Evolutionary conservation across 2,888 invertebrate genomes (phyloP).

Genomic region (Drosophila paranaensis): DNA sequence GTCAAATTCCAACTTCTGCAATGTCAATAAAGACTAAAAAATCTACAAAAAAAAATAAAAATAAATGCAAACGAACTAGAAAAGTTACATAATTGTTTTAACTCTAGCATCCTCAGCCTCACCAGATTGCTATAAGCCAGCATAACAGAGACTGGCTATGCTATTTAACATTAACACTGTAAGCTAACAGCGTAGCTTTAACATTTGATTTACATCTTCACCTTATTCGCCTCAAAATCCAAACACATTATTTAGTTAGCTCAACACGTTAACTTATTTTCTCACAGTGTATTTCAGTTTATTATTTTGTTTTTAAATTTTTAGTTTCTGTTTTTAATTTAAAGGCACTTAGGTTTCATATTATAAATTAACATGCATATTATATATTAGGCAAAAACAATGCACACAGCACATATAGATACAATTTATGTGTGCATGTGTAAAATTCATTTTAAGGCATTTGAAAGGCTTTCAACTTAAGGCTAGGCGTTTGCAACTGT

Average conservation of each 20-base stretch:
- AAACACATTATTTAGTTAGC: slow-evolving; percentile 21
- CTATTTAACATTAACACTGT: background rate
- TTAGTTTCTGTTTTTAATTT: slow-evolving; percentile 57
- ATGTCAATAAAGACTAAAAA: slow-evolving; percentile 80
- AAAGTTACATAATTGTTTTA: slow-evolving; percentile 62
- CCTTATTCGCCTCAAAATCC: background rate
- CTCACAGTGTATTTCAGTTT: slow-evolving; percentile 52
- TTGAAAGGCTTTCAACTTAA: slow-evolving; percentile 39
- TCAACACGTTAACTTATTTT: slow-evolving; percentile 20
- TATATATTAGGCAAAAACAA: slow-evolving; percentile 39
- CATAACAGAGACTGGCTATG: background rate
- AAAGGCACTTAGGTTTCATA: slow-evolving; percentile 72
- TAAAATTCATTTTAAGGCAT: slow-evolving; percentile 25
- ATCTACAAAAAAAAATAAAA: slow-evolving; percentile 63
- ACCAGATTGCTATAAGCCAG: background rate
- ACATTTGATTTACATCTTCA: background rate
- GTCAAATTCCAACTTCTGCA: slow-evolving; percentile 68
- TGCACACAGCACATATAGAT: slow-evolving; percentile 32
- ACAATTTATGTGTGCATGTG: slow-evolving; percentile 17
- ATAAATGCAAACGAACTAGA: slow-evolving; percentile 80
- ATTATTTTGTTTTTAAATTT: background rate
- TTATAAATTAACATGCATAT: slow-evolving; percentile 70
- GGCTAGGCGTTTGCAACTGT: slow-evolving; percentile 37
- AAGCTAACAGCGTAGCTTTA: background rate
- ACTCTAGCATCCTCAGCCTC: background rate